Evolutionary conservation across 2,797 vertebrate genomes (phyloP).

Genomic region (Pteronotus mesoamericanus): DNA sequence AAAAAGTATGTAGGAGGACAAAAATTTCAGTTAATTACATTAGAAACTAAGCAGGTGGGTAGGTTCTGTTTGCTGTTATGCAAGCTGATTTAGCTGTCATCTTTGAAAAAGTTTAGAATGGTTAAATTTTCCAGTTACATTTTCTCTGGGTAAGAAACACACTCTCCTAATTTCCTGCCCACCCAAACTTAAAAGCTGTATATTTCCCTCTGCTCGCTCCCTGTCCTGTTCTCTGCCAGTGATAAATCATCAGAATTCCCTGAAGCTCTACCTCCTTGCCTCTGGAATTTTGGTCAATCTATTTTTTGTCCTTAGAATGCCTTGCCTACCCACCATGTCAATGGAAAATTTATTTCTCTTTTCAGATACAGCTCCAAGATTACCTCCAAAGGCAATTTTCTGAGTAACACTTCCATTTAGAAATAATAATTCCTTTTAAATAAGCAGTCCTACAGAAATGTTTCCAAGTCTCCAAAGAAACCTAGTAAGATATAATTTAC

Average conservation of each 20-base stretch:
- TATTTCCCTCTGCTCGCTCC: neutral
- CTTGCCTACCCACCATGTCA: neutral
- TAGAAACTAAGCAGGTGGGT: slow-evolving; percentile 60
- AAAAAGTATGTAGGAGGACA: slow-evolving; percentile 59
- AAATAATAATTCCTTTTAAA: neutral
- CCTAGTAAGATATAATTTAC: neutral
- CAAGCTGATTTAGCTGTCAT: slow-evolving; percentile 57
- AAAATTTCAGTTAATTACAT: slow-evolving; percentile 50
- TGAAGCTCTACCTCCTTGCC: neutral
- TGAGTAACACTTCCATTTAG: neutral
- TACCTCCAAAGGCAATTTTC: neutral
- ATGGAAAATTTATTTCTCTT: neutral
- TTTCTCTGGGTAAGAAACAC: neutral
- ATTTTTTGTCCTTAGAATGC: neutral
- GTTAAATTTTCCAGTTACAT: slow-evolving; percentile 41
- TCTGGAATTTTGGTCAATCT: neutral
- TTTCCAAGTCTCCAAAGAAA: neutral
- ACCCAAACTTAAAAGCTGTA: neutral
- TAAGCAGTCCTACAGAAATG: neutral
- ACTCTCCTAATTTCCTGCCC: neutral
- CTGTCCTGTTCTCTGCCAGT: neutral
- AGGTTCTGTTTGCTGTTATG: slow-evolving; percentile 39
- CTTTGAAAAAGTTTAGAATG: neutral
- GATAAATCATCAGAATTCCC: neutral
- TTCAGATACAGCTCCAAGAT: neutral